Evolutionary conservation across 1,140 invertebrate species (phyloP), one percentile per base, ranked within the genome.

Genomic region (Musca domestica): DNA sequence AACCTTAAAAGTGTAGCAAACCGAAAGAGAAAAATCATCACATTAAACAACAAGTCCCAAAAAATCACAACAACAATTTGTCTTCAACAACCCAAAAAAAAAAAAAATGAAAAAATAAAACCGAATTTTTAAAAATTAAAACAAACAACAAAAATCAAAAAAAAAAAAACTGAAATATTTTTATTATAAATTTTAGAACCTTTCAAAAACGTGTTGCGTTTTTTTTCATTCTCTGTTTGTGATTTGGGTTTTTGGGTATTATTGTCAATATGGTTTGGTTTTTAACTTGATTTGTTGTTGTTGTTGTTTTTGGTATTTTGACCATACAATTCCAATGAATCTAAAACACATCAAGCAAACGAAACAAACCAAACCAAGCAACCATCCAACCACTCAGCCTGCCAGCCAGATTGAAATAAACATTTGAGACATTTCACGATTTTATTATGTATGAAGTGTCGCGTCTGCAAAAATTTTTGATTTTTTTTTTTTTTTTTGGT

Each of bases 401-500:
- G 2, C 34, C 34, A 41, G 10, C 34, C 34, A 41, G 34, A 10
- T 61, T 34, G 56, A 61, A 61, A 61, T 61, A 27, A 61, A 61
- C 56, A 61, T 61, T 61, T 61, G 56, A 61, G 56, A 61, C 56
- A 61, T 61, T 61, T 61, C 56, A 61, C 56, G 56, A 61, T 77
- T 75, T 77, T 77, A 77, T 77, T 77, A 77, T 77, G 76, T 77
- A 77, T 77, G 76, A 76, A 77, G 76, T 77, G 76, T 77, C 76
- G 76, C 76, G 76, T 75, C 70, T 72, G 64, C 73, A 73, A 77
- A 77, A 76, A 72, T 77, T 71, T 46, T 61, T 61, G 20, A 27
- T 14, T 17, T 54, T 23, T 30, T 56, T 56, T 27, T 58, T 14
- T 3, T 30, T 25, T 27, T 25, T 5, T 56, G 22, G 6, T 3